phyloP scores from a whole-genome alignment of 1,140 invertebrate species.

The Ceratina japonica region DNA sequence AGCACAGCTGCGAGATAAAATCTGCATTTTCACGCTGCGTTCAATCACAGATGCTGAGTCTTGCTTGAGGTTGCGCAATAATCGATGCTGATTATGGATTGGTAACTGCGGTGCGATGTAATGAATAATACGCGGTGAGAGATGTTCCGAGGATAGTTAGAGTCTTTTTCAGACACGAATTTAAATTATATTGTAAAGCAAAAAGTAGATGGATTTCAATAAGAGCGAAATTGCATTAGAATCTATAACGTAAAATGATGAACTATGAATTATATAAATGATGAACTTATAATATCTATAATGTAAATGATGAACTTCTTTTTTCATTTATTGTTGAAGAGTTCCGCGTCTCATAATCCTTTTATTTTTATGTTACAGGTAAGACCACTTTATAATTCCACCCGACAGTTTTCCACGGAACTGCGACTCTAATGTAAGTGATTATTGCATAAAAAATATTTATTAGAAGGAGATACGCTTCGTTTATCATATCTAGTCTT shows the following conservation, averaged over 20 bases:
- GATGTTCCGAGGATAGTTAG: no score
- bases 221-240: no score
- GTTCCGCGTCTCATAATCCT: background rate
- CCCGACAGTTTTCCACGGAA: background rate
- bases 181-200: no score
- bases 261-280: no score
- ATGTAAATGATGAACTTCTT: no score
- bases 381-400: constrained; percentile 17
- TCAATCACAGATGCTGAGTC: constrained; percentile 3
- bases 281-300: no score
- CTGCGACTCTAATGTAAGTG: background rate
- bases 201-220: no score
- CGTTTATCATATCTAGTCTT: constrained; percentile 20
- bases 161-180: no score
- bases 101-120: background rate
- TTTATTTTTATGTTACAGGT: constrained; percentile 51
- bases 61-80: background rate
- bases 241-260: no score
- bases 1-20: constrained; percentile 3
- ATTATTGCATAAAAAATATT: background rate
- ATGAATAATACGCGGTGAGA: background rate
- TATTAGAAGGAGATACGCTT: background rate
- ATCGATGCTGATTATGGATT: constrained; percentile 6
- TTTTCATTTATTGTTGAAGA: background rate
- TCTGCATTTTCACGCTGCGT: constrained; percentile 19